Base-by-base conservation (phyloP, 2,113 vertebrate species). In the Anguilla rostrata region DNA sequence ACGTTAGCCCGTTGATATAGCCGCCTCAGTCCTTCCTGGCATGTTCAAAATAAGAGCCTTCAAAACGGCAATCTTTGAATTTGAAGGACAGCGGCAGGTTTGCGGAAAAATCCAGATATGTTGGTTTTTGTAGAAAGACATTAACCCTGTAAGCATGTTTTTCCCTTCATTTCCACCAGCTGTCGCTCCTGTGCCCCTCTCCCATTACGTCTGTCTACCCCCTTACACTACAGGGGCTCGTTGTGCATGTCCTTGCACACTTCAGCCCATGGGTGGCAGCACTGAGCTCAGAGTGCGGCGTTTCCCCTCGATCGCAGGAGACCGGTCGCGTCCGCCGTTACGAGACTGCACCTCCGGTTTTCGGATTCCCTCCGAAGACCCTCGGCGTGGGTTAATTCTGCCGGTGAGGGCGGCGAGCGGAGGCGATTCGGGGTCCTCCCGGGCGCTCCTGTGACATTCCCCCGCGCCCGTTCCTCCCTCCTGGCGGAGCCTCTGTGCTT, bases 201-300 rank as follows among this genome's bases (percentile, higher is more conserved):
- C 43, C 43, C 43, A 8, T 46, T 8, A 46, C 43, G 43, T 46
- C 43, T 46, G 43, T 1, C 34, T 34, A 34, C 34, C 49, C 12
- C 49, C 49, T 14, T 0, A 53, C 49, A 53, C 49, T 14, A 53
- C 49, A 9, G 49, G 49, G 49, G 49, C 11, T 53, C 11, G 12
- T 11, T 53, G 26, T 34, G 71, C 71, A n/a, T 75, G 71, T 75
- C 71, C n/a, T n/a, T 29, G 0, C n/a, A 34, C n/a, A 34, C n/a
- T 75, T 29, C 26, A 2, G 12, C n/a, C 85, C 80, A 39, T 26
- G 66, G 85, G 85, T 86, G 79, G 79, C 85, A 86, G 79, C 57
- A 81, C 78, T 81, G 78, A n/a, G 56, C 22, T 5, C 11, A 39
- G 56, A 82, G 18, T 43, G 57, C 57, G 53, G 22, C 22, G 14